Conservation (phyloP, 2,888 invertebrate species). For the Colletes collaris region DNA sequence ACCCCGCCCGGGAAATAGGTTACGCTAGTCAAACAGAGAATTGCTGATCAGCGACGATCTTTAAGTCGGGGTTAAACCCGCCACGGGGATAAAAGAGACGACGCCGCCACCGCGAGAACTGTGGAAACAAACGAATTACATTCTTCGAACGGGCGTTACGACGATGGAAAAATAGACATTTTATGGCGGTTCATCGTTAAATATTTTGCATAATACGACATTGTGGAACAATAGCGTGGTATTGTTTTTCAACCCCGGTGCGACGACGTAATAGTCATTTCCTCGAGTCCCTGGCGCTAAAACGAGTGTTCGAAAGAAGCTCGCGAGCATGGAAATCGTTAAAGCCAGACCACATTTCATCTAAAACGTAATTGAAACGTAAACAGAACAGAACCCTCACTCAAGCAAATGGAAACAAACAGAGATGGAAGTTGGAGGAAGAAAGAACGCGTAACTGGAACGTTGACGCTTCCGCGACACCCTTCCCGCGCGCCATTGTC, state of each 20-base stretch:
- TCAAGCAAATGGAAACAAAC: background rate
- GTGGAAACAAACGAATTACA: conserved; percentile 5
- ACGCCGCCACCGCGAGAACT: conserved; percentile 25
- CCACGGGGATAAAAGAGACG: conserved; percentile 15
- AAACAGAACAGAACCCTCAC: too few species aligned
- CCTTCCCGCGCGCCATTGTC: conserved; percentile 2
- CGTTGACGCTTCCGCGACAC: background rate
- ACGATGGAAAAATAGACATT: too few species aligned
- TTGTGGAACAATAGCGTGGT: too few species aligned
- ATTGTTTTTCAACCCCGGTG: too few species aligned
- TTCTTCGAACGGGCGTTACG: too few species aligned
- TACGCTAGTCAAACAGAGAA: conserved; percentile 64
- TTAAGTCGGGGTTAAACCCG: conserved; percentile 39
- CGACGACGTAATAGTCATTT: too few species aligned
- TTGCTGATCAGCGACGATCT: conserved; percentile 57
- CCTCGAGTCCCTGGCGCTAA: too few species aligned
- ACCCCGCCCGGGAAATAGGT: conserved; percentile 55
- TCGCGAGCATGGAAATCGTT: too few species aligned
- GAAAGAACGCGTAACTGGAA: background rate
- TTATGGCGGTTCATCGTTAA: too few species aligned
- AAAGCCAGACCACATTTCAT: conserved; percentile 5
- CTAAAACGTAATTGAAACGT: conserved; percentile 5
- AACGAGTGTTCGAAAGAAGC: too few species aligned
- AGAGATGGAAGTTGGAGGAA: background rate
- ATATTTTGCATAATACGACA: too few species aligned